Evolutionary conservation across 2,113 vertebrate species (phyloP), one percentile per base, ranked within the genome.

Genomic region (Mormyrus iriodes): DNA sequence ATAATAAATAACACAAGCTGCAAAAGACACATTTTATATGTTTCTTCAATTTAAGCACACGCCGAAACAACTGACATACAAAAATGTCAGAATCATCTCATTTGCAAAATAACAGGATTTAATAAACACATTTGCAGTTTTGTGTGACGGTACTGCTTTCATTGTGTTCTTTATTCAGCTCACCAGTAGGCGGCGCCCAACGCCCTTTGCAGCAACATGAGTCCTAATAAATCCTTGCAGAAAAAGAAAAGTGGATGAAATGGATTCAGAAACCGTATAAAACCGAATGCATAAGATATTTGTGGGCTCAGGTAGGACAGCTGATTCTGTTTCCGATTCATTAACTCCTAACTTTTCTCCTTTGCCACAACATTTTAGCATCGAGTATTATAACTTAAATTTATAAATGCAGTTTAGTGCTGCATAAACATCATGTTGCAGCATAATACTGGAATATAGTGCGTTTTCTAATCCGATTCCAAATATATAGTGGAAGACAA

Each of bases 111-210:
- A 35, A 42, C 35, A 39, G 35, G 69, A 17, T 76, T 76, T 76
- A 76, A 31, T 76, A 17, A 76, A 39, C 69, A 73, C n/a, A 39
- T 13, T 9, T 39, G 31, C 9, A 17, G 27, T 76, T 31, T 76
- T 76, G 17, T 83, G 79, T 83, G 46, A 44, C 24, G 31, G 19
- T 21, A 52, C 48, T 51, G 15, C 10, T 17, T 51, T 55, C 27
- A 35, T 15, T 12, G 27, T 35, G 49, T 21, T 69, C 27, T 31
- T 55, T 21, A 84, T 48, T 84, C 19, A 86, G 39, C 85, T 53
- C 85, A 87, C 86, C 86, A 87, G 86, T 35, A 87, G 86, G 46
- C 4, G 86, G 86, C 86, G 39, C 55, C 86, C 31, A 87, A 44
- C 39, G 13, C 39, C 42, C 10, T 87, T 65, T 52, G 44, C 82